phyloP scores from a whole-genome alignment of 64 coral and sea anemone genomes.

The Stichodactyla mertensii region DNA sequence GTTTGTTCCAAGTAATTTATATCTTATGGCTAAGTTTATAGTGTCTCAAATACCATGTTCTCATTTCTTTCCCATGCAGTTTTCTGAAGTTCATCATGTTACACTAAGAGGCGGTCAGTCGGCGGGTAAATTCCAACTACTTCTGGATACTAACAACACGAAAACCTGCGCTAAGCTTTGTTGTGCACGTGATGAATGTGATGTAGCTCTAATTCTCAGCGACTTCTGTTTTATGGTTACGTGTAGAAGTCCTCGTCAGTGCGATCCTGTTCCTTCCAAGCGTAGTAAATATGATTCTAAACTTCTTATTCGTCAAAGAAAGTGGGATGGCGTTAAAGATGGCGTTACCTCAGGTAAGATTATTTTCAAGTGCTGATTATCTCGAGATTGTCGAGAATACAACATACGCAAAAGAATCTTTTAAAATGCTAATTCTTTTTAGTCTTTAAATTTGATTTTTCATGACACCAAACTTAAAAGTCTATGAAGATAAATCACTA shows the following conservation, averaged over 20 bases:
- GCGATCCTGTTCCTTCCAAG: slow-evolving; percentile 41
- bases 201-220: slow-evolving; percentile 62
- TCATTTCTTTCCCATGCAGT: not conserved
- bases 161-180: slow-evolving; percentile 47
- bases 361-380: not conserved
- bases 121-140: slow-evolving; percentile 48
- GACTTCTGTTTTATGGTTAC: slow-evolving; percentile 63
- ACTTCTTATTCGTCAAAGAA: not conserved
- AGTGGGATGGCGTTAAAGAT: not conserved
- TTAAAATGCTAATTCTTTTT: too few species aligned
- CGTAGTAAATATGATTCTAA: slow-evolving; percentile 22
- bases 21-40: too few species aligned
- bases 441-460: too few species aligned
- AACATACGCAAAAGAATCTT: too few species aligned
- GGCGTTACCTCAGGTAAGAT: not conserved
- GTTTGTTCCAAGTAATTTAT: too few species aligned
- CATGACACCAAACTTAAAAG: too few species aligned
- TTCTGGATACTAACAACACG: slow-evolving; percentile 23
- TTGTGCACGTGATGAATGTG: slow-evolving; percentile 57
- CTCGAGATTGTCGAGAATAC: not conserved
- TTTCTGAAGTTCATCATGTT: slow-evolving; percentile 33
- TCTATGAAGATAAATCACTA: too few species aligned
- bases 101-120: slow-evolving; percentile 47
- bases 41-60: not conserved
- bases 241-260: slow-evolving; percentile 34